Base-by-base conservation (phyloP, 2,888 invertebrate species). In the Tachina lurida region DNA sequence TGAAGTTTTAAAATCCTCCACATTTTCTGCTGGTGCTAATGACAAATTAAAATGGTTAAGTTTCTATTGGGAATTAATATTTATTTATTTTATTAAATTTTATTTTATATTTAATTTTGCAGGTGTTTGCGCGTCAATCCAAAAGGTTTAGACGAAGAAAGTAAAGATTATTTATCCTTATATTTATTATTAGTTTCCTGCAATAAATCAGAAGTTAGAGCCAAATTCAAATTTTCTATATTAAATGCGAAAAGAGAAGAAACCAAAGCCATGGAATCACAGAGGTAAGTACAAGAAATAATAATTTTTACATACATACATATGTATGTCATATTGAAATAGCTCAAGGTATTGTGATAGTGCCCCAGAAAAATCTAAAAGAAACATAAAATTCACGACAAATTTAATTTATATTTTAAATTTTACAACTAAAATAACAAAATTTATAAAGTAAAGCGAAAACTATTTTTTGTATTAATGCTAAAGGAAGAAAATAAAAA, bases 141-240 rank as follows among this genome's bases (percentile, higher is more conserved):
- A 87, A 99, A 99, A 95, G 99, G 99, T 91, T 95, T 99, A 93
- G 99, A 99, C 93, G 99, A 99, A 94, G 99, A 99, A 95, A 99
- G 99, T 94, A 99, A 99, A 95, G 99, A 99, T 95, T 99, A 99
- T 94, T 95, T 99, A 93, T 99, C 99, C 88, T 95, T 99, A 92
- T 99, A 99, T 94, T 95, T 99, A 93, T 95, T 99, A 93, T 96
- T 99, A 94, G 99, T 99, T 92, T 98, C 98, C 91, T 99, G 99
- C 95, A 99, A 99, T 95, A 99, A 99, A 96, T 98, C 98, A 92
- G 99, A 99, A 96, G 99, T 99, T 92, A 95, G 99, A 93, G 99
- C 99, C 92, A 99, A 99, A 95, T 99, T 99, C 95, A 99, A 99
- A 95, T 99, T 99, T 95, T 99, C 99, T 93, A 99, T 99, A 95